Percentiles rank a stretch among this genome's conserved stretches.
Conservation (phyloP, 2,797 vertebrate genomes). For the Gobionotothen gibberifrons region DNA sequence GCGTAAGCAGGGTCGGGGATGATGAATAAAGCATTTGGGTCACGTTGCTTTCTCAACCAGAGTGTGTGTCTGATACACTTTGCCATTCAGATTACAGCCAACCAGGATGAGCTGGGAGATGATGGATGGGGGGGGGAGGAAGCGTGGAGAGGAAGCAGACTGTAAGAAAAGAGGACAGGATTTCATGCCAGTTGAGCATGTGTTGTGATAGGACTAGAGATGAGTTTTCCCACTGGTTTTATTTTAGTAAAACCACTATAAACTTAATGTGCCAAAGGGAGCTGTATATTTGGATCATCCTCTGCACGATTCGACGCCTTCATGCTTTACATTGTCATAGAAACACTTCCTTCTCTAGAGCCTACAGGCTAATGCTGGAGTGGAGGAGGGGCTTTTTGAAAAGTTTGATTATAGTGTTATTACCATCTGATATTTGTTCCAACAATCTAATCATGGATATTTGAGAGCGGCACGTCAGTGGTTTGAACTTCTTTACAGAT, state of each 20-base stretch:
- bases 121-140: slow-evolving; percentile 16
- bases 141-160: background rate
- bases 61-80: slow-evolving; percentile 55
- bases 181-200: slow-evolving; percentile 9
- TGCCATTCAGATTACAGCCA: slow-evolving; percentile 46
- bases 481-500: background rate
- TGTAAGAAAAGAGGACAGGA: slow-evolving; percentile 2
- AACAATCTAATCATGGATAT: background rate
- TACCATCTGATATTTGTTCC: background rate
- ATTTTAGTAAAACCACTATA: background rate
- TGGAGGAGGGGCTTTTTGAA: background rate
- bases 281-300: background rate
- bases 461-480: background rate
- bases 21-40: slow-evolving; percentile 72
- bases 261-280: background rate
- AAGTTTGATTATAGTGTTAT: background rate
- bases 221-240: background rate
- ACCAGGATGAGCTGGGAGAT: slow-evolving; percentile 4
- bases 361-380: no score
- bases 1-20: slow-evolving; percentile 41
- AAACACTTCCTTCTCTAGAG: background rate
- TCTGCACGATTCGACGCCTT: background rate
- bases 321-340: background rate
- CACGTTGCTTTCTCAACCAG: slow-evolving; percentile 53
- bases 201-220: background rate